Evolutionary conservation across 2,797 vertebrate genomes (phyloP).

Genomic region (Myotis findleyi): DNA sequence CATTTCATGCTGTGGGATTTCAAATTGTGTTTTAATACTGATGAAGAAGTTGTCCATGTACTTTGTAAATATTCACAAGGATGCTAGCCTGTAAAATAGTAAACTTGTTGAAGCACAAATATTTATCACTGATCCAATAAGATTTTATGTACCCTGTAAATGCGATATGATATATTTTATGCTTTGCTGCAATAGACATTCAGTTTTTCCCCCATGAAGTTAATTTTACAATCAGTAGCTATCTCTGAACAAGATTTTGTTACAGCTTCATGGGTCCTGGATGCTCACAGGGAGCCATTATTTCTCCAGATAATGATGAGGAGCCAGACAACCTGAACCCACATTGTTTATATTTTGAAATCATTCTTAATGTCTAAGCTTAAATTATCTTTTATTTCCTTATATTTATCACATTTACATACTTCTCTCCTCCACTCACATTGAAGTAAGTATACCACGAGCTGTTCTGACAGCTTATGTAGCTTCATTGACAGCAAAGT

Average conservation of each 20-base stretch:
- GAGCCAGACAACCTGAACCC: slow-evolving; percentile 9
- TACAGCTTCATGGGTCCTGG: slow-evolving; percentile 61
- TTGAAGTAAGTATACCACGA: slow-evolving; percentile 59
- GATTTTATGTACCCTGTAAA: slow-evolving; percentile 85
- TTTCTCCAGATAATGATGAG: slow-evolving; percentile 5
- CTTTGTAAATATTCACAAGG: slow-evolving; percentile 70
- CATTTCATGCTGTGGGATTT: not conserved
- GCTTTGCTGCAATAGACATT: slow-evolving; percentile 72
- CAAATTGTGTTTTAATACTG: slow-evolving; percentile 63
- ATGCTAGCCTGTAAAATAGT: slow-evolving; percentile 79
- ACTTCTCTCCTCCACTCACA: slow-evolving; percentile 61
- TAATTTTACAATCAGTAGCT: slow-evolving; percentile 80
- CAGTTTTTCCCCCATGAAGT: slow-evolving; percentile 68
- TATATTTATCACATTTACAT: slow-evolving; percentile 69
- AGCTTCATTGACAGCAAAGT: not conserved
- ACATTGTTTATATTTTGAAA: slow-evolving; percentile 73
- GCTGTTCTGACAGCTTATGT: not conserved
- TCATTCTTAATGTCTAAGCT: slow-evolving; percentile 53
- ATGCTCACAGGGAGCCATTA: slow-evolving; percentile 68
- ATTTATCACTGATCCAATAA: slow-evolving; percentile 84
- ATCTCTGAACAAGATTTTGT: slow-evolving; percentile 80
- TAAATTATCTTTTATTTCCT: slow-evolving; percentile 78
- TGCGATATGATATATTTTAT: slow-evolving; percentile 82
- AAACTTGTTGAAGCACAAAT: slow-evolving; percentile 83
- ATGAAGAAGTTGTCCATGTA: slow-evolving; percentile 74